Conservation (phyloP, 2,888 invertebrate species). For the Cataglyphis livida region DNA sequence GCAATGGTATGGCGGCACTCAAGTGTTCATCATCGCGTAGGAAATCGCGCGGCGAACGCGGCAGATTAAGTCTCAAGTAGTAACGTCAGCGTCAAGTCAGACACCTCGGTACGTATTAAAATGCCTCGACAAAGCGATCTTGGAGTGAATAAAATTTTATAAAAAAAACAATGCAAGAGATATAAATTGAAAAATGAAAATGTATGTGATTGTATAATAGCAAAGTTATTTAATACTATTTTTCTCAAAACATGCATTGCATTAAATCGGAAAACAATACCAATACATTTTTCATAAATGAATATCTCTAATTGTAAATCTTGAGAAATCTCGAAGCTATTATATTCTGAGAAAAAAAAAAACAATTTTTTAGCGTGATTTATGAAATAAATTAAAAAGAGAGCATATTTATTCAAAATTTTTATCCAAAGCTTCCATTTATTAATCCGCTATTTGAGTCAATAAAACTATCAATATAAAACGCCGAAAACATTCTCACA, state of each 20-base stretch:
- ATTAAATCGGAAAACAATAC: neutral
- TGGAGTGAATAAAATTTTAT: neutral
- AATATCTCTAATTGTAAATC: neutral
- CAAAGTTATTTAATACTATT: neutral
- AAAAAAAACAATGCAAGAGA: too few species aligned
- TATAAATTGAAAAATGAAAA: neutral
- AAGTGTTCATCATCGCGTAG: slow-evolving; percentile 17
- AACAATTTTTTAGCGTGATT: neutral
- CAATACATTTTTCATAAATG: neutral
- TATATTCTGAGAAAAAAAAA: neutral
- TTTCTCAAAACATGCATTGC: neutral
- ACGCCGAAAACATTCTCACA: neutral
- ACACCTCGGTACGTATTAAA: neutral
- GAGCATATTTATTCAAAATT: neutral
- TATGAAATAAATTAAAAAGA: neutral
- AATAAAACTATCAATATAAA: neutral
- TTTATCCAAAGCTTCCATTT: neutral
- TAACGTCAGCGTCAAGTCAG: slow-evolving; percentile 28
- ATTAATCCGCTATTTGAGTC: neutral
- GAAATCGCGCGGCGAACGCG: slow-evolving; percentile 34
- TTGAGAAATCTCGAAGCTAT: neutral
- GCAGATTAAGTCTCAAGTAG: slow-evolving; percentile 33
- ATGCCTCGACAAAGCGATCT: neutral
- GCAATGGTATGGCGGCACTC: slow-evolving; percentile 46
- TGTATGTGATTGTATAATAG: neutral